phyloP scores from a whole-genome alignment of 2,797 vertebrate species.

The Muraenolepis orangiensis region DNA sequence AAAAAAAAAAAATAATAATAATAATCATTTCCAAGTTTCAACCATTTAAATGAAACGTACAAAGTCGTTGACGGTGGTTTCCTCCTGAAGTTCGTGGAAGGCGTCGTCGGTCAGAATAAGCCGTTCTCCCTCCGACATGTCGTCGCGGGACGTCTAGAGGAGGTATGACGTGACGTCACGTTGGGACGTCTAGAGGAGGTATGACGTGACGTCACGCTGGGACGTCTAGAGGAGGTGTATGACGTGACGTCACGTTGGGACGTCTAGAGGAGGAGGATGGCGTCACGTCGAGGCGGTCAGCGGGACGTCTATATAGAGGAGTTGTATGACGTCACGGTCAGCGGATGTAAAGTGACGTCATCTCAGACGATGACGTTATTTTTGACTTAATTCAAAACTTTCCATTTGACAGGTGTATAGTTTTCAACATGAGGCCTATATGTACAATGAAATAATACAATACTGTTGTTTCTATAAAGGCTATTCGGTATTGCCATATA shows the following conservation, averaged over 20 bases:
- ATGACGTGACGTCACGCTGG: not conserved
- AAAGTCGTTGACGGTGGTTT: constrained; percentile 35
- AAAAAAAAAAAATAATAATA: too few species aligned
- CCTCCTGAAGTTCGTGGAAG: constrained; percentile 36
- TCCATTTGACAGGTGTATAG: not conserved
- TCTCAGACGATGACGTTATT: too few species aligned
- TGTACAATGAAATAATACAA: not conserved
- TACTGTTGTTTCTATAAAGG: too few species aligned
- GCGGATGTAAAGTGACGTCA: too few species aligned
- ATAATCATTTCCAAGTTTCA: too few species aligned
- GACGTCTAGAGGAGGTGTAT: not conserved
- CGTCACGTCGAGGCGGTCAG: too few species aligned
- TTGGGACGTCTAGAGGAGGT: not conserved
- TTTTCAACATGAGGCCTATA: not conserved
- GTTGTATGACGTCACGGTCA: too few species aligned
- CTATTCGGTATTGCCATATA: not conserved
- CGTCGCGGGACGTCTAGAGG: not conserved
- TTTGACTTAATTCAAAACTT: too few species aligned
- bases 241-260: not conserved
- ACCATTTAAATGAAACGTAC: too few species aligned
- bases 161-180: not conserved
- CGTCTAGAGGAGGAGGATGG: too few species aligned
- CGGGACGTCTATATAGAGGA: too few species aligned
- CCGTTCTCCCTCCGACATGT: constrained; percentile 46
- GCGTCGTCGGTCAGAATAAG: constrained; percentile 16